Percentiles rank a stretch among this genome's conserved stretches.
Conservation (phyloP, 2,888 invertebrate genomes). For the Drosophila tanythrix region DNA sequence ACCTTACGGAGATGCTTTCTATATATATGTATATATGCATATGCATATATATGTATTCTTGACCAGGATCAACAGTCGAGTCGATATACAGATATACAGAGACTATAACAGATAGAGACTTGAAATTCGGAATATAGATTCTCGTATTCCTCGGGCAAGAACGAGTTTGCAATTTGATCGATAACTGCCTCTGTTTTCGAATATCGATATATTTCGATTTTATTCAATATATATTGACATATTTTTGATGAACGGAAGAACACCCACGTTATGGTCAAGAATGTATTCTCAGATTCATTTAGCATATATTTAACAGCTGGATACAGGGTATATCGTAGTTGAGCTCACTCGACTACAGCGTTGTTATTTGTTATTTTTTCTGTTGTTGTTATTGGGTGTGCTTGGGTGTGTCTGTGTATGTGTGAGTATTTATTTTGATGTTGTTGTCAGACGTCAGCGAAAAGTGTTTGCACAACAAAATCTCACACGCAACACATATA, state of each 20-base stretch:
- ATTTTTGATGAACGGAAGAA: neutral
- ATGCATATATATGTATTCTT: neutral
- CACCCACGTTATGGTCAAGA: neutral
- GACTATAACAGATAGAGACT: neutral
- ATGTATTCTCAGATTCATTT: neutral
- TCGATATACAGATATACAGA: neutral
- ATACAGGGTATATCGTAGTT: neutral
- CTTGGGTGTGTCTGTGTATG: slow-evolving; percentile 9
- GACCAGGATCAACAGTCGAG: neutral
- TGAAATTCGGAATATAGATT: neutral
- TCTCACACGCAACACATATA: slow-evolving; percentile 34
- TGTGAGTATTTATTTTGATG: slow-evolving; percentile 30
- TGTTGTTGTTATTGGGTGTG: slow-evolving; percentile 8
- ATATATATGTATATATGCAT: neutral
- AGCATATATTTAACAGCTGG: no score
- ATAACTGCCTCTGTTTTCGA: neutral
- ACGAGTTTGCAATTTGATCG: neutral
- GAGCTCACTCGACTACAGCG: neutral
- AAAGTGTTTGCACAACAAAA: slow-evolving; percentile 70
- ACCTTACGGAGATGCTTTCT: neutral
- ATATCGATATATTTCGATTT: neutral
- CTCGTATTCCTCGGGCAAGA: neutral
- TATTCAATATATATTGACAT: neutral
- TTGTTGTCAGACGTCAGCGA: slow-evolving; percentile 65
- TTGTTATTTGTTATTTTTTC: neutral